Percentiles rank a stretch among this genome's conserved stretches.
Evolutionary conservation across 1,140 invertebrate genomes (phyloP).

Genomic region (Drosophila tani): DNA sequence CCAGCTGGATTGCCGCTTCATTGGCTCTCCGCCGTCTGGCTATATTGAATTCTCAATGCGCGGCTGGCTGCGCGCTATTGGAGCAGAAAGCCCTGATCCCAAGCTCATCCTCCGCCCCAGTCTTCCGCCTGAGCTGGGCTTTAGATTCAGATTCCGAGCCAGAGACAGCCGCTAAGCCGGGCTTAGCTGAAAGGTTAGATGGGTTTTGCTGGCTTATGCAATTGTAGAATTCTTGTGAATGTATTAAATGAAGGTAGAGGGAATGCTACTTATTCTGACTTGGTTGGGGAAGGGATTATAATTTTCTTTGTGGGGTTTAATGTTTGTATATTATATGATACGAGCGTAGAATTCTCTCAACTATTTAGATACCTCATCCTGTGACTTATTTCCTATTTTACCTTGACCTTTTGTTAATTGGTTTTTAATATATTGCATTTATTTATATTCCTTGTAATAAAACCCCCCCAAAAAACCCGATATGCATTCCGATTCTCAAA

Average conservation of each 20-base stretch:
- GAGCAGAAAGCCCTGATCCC: slow-evolving; percentile 63
- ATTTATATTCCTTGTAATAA: not conserved
- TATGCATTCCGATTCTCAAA: not conserved
- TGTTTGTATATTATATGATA: not conserved
- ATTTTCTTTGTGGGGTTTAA: not conserved
- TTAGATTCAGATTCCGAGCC: slow-evolving; percentile 16
- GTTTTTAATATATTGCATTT: not conserved
- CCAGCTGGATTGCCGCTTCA: slow-evolving; percentile 69
- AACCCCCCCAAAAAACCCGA: not conserved
- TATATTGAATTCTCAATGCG: slow-evolving; percentile 67
- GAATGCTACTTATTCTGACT: not conserved
- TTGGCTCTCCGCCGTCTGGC: slow-evolving; percentile 53
- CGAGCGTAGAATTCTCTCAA: too few relatives aligned
- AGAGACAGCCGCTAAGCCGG: slow-evolving; percentile 19
- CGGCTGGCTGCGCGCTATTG: slow-evolving; percentile 67
- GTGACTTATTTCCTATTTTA: too few relatives aligned
- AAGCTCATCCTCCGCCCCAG: slow-evolving; percentile 20
- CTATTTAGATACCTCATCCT: too few relatives aligned
- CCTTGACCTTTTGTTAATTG: too few relatives aligned
- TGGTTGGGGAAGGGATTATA: not conserved
- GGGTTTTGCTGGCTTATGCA: slow-evolving; percentile 25
- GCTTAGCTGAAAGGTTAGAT: slow-evolving; percentile 40
- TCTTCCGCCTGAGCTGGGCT: slow-evolving; percentile 54
- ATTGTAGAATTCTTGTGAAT: slow-evolving; percentile 28
- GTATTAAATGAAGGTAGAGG: slow-evolving; percentile 11